A percentile compares a stretch with the other conserved stretches of the same genome.
phyloP scores from a whole-genome alignment of 2,797 vertebrate species.

The Gallirallus australis region DNA sequence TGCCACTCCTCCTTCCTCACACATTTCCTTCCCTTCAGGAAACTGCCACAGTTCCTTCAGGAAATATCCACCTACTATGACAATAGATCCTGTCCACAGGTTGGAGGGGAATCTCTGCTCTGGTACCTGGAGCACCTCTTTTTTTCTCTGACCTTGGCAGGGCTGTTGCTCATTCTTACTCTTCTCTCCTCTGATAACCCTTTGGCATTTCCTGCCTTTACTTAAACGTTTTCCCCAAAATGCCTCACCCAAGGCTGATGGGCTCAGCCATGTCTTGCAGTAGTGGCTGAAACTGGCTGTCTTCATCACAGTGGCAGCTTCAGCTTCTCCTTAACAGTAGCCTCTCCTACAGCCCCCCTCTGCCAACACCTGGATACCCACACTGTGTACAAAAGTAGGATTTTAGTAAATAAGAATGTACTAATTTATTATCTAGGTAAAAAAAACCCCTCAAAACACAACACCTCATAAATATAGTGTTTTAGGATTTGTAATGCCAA shows the following conservation, averaged over 20 bases:
- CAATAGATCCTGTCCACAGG: background rate
- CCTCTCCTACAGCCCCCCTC: background rate
- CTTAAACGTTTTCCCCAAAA: background rate
- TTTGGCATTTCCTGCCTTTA: background rate
- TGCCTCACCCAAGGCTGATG: rapidly evolving
- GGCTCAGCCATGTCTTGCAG: background rate
- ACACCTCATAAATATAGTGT: background rate
- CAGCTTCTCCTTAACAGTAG: background rate
- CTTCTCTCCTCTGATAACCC: background rate
- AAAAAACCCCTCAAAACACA: background rate
- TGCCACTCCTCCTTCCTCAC: background rate
- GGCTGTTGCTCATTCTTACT: background rate
- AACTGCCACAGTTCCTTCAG: background rate
- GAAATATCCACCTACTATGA: background rate
- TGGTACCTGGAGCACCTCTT: rapidly evolving
- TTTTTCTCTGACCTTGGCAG: background rate
- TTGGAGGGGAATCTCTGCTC: background rate
- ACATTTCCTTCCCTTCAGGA: background rate
- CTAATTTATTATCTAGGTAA: background rate
- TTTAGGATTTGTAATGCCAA: background rate
- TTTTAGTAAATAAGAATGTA: background rate
- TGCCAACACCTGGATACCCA: background rate
- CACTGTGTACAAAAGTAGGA: rapidly evolving
- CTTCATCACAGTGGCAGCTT: rapidly evolving
- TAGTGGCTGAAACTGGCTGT: background rate